Base-by-base conservation (phyloP, 2,888 invertebrate genomes). In the Zhengitettix transpicula region DNA sequence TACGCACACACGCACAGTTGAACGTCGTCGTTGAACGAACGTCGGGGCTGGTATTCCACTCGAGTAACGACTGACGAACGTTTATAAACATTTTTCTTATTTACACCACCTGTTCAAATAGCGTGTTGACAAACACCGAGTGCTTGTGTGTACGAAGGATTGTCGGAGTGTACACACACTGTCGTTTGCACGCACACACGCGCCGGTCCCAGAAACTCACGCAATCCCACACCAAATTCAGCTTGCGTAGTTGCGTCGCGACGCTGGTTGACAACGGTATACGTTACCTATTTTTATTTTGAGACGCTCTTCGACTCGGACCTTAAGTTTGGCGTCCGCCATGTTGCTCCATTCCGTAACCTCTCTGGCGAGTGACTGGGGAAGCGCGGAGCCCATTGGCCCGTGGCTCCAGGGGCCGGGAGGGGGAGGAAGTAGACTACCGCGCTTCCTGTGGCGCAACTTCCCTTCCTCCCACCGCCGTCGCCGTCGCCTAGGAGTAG, bases 201-300 rank as follows among this genome's bases (percentile, higher is more conserved):
- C 56, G 14, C 41, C 41, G 9, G 14, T 41, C 40, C 41, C 56
- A 10, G 15, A 56, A 10, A 15, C n/a, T 41, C 9, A 5, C 56
- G 42, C 41, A 40, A 14, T 9, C 15, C 8, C 12, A 54, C 14
- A 9, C 16, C 17, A 16, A 28, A 12, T 16, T 2, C 14, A 16
- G 28, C 17, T 55, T 10, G 9, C 55, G n/a, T n/a, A n/a, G 40
- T 17, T 15, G 9, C 40, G n/a, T n/a, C 17, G 28, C 28, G 16
- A 10, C 55, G 55, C 17, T 15, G n/a, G 12, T 17, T 16, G 55
- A 15, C 17, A 41, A 16, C 52, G 12, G 40, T 16, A 14, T n/a
- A 52, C 83, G 87, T 78, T 81, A 91, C 91, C 91, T 76, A 92
- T 90, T 85, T 91, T 92, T 74, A 92, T 89, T 84, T 87, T 89